These are phyloP conservation scores for Lepus europaeus DNA, from an alignment of 2,113 vertebrate genomes.

Conservation along the genomic window DNA sequence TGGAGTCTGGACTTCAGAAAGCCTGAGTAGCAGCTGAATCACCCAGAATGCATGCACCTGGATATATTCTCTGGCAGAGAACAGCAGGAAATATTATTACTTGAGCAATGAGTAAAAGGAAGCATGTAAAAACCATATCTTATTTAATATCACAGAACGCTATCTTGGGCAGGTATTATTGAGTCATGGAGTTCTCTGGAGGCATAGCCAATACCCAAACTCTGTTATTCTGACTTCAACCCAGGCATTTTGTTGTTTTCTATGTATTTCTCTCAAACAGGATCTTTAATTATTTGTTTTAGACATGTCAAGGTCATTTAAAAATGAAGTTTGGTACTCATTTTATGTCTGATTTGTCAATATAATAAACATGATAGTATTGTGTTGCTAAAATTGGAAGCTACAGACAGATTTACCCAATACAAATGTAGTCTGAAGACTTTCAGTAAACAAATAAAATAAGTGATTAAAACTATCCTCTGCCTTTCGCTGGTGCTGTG, in stretches of 20 bases:
- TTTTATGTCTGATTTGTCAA: not conserved
- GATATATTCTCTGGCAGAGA: not conserved
- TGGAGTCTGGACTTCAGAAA: not conserved
- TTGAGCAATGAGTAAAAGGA: not conserved
- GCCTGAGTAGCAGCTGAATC: not conserved
- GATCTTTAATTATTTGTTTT: not conserved
- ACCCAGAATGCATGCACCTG: not conserved
- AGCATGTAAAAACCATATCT: not conserved
- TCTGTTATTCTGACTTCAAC: not conserved
- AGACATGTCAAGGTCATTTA: not conserved
- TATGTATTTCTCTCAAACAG: not conserved
- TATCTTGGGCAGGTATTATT: not conserved
- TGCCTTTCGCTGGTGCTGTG: not conserved
- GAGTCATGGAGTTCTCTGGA: not conserved
- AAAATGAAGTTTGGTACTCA: not conserved
- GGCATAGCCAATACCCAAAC: not conserved
- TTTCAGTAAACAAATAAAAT: conserved; percentile 31
- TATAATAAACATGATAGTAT: not conserved
- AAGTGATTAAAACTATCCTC: not conserved
- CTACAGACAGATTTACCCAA: not conserved
- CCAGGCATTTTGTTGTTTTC: not conserved
- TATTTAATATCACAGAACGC: not conserved
- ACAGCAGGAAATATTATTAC: not conserved
- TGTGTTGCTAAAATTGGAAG: not conserved
- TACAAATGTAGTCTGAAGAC: not conserved